phyloP scores from a whole-genome alignment of 2,888 invertebrate species.

The Meliscaeva auricollis region DNA sequence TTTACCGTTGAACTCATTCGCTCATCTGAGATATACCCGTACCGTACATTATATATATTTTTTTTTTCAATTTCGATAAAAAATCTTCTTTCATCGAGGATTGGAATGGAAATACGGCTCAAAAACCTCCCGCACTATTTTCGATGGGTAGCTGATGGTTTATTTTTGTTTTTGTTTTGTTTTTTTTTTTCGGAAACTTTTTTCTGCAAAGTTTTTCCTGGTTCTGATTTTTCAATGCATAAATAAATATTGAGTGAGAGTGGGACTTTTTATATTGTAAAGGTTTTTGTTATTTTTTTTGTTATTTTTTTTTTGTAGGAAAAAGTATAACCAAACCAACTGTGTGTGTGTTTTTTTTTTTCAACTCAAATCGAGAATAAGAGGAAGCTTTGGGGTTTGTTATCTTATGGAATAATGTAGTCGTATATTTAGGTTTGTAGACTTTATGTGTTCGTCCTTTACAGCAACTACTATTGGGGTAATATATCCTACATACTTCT shows the following conservation, averaged over 20 bases:
- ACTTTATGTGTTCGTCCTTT: conserved; percentile 21
- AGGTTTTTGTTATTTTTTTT: conserved; percentile 37
- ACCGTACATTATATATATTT: not conserved
- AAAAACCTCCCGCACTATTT: conserved; percentile 38
- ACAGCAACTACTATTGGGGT: conserved; percentile 3
- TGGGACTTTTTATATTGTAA: conserved; percentile 62
- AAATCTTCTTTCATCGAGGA: conserved; percentile 46
- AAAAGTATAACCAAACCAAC: conserved; percentile 9
- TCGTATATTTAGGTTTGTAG: conserved; percentile 54
- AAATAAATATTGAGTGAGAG: conserved; percentile 74
- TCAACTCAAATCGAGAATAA: conserved; percentile 20
- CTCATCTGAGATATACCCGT: conserved; percentile 48
- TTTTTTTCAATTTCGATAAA: conserved; percentile 67
- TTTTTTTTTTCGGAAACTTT: conserved; percentile 49
- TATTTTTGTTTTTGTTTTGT: not conserved
- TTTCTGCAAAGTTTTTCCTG: conserved; percentile 70
- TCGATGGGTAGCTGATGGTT: conserved; percentile 55
- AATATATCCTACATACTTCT: conserved; percentile 34
- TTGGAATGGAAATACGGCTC: conserved; percentile 29
- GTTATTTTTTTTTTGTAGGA: conserved; percentile 5
- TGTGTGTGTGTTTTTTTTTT: not conserved
- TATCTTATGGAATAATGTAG: conserved; percentile 69
- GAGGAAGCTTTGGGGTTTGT: conserved; percentile 53
- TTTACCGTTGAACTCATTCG: conserved; percentile 26
- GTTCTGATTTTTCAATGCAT: conserved; percentile 75